Base-by-base conservation (phyloP, 2,888 invertebrate species). In the Andrena haemorrhoa region DNA sequence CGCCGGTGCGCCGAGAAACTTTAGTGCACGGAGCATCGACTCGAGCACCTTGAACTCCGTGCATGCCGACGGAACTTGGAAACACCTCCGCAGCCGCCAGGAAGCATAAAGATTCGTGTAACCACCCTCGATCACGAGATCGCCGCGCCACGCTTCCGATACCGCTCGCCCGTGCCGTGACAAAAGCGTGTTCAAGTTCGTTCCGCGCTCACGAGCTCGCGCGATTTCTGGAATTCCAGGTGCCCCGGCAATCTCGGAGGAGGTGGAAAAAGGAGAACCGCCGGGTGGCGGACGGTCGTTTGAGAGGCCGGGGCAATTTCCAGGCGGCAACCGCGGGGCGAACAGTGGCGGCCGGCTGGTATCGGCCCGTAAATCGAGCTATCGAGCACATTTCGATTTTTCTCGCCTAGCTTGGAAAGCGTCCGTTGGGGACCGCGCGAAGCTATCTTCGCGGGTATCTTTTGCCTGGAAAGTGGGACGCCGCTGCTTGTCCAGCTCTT, bases 381-480 rank as follows among this genome's bases (percentile, higher is more conserved):
- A 83, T 83, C 78, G 83, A 79, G 83, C 51, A 72, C 74, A 75
- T 71, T 75, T 71, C 70, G 78, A 83, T 83, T 83, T 83, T 83
- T 83, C 75, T 78, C 78, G 63, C 75, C 74, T 83, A 75, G 71
- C 82, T 41, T 82, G 83, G 73, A 83, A 81, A 82, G 78, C 74
- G 82, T 75, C 71, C 69, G 56, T 41, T 10, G 77, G 69, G 79
- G 82, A 75, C 75, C 64, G 80, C 65, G 56, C 56, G 56, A 68
- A 66, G 78, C 83, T 87, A 88, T 88, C 88, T 76, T 75, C 69
- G 81, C 77, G 77, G 70, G 77, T 87, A 86, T 87, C 87, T 86
- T 83, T 84, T 65, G 84, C 77, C n/a, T 79, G 81, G 82, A 87
- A 87, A 87, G 87, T 87, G 79, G 87, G 86, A 87, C 87, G 80